Evolutionary conservation across 2,888 invertebrate species (phyloP), one percentile per base, ranked within the genome.

Genomic region (Resseliella maxima): DNA sequence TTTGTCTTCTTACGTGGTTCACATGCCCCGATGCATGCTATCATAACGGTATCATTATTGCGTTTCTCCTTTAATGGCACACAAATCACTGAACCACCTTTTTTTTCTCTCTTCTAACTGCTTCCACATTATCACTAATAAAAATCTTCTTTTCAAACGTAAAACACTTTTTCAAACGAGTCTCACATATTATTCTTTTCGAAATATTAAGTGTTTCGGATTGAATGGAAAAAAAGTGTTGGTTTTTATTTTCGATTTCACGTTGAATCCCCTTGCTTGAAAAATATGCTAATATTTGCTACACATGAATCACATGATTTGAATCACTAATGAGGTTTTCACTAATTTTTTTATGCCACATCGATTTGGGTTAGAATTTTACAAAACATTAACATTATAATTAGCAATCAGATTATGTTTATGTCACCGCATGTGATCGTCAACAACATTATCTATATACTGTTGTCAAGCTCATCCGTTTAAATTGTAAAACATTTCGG

Each of bases 1-100:
- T 3, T 31, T 31, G 5, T 24, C 27, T 59, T 50, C 50, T 50
- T 21, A 50, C 27, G 31, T n/a, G n/a, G 21, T 18, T 18, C n/a
- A 21, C n/a, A n/a, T n/a, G 72, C 15, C 10, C 72, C 10, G 31
- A 72, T 72, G 18, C 72, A 72, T 72, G 31, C 15, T 12, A 72
- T 72, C 72, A 72, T 72, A 72, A 72, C 72, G 72, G 31, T 31
- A 72, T 72, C 31, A 72, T 72, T 72, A 59, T 59, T 1, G 0
- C 12, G 31, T 35, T 72, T 27, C 31, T 3, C 31, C 10, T 15
- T 31, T 72, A 31, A 50, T 50, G 46, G 2, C 18, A 2, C 46
- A 50, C n/a, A n/a, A n/a, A n/a, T n/a, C n/a, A n/a, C n/a, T n/a
- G n/a, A 50, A 50, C 18, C 46, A 50, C 18, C 41, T 41, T 41